Evolutionary conservation across 2,113 vertebrate genomes (phyloP).

Genomic region (Cochlearius cochlearius): DNA sequence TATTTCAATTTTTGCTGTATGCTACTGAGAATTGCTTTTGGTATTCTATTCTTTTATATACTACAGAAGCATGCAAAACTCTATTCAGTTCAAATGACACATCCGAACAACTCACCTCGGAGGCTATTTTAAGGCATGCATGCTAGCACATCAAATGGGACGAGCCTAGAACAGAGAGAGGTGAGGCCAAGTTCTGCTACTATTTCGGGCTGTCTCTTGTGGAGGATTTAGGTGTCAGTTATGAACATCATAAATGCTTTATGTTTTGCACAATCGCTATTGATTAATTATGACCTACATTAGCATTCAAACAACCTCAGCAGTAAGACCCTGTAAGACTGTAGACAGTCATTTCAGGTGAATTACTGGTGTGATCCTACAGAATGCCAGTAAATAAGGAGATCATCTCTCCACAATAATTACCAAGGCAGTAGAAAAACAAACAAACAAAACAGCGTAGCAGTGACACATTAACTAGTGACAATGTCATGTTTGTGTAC

Average conservation of each 20-base stretch:
- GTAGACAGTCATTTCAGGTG: conserved; percentile 25
- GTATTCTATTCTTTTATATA: background rate
- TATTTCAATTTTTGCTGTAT: background rate
- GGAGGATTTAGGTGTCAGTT: background rate
- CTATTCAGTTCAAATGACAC: background rate
- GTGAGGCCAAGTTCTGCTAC: background rate
- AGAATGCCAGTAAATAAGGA: conserved; percentile 6
- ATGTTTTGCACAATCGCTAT: background rate
- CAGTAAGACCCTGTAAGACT: background rate
- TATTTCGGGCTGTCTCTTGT: background rate
- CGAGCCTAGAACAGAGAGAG: background rate
- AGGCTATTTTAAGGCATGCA: background rate
- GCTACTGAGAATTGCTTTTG: background rate
- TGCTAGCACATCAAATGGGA: background rate
- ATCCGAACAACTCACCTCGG: background rate
- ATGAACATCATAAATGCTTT: conserved; percentile 18
- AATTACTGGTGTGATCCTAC: background rate
- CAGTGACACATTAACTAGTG: background rate
- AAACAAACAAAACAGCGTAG: background rate
- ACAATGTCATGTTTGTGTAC: background rate
- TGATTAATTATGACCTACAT: conserved; percentile 45
- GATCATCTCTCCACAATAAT: background rate
- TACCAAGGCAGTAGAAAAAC: background rate
- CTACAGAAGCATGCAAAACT: background rate
- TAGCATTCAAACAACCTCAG: background rate